Conservation (phyloP, 2,888 invertebrate species). For the Trichopria drosophilae region DNA sequence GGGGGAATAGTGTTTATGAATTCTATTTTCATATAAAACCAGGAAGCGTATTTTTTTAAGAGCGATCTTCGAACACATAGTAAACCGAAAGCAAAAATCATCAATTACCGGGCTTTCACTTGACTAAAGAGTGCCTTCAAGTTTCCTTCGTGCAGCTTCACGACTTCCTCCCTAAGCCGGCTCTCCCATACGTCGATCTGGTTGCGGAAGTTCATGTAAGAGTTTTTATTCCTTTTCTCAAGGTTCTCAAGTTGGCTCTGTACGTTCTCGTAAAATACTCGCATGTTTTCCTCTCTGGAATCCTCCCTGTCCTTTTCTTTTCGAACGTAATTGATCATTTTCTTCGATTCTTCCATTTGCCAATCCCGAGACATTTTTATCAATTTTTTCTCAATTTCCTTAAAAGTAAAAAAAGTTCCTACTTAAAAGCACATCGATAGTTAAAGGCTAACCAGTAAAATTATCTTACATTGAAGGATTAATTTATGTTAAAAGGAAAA, state of each 20-base stretch:
- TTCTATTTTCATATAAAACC: too few relatives aligned
- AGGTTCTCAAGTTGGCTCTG: conserved; percentile 34
- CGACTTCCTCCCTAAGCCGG: conserved; percentile 33
- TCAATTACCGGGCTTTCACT: conserved; percentile 31
- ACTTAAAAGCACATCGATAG: too few relatives aligned
- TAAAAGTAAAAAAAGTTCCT: too few relatives aligned
- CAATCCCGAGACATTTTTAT: conserved; percentile 31
- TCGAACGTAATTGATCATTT: conserved; percentile 27
- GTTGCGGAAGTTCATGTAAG: conserved; percentile 33
- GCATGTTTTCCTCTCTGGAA: conserved; percentile 24
- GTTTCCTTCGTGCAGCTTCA: conserved; percentile 32
- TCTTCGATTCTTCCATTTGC: conserved; percentile 33
- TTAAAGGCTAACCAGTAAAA: too few relatives aligned
- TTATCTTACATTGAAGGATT: too few relatives aligned
- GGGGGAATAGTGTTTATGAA: too few relatives aligned
- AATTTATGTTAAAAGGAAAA: too few relatives aligned
- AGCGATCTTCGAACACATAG: too few relatives aligned
- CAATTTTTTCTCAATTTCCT: conserved; percentile 33
- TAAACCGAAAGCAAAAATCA: too few relatives aligned
- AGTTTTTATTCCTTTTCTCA: conserved; percentile 31
- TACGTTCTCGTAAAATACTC: conserved; percentile 34
- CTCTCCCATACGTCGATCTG: conserved; percentile 39
- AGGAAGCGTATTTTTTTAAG: too few relatives aligned
- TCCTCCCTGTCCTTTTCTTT: conserved; percentile 29
- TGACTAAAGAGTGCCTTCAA: conserved; percentile 31